Percentiles rank a stretch among this genome's conserved stretches.
These are phyloP conservation scores for Mohoua ochrocephala DNA, from an alignment of 2,113 vertebrate genomes.

Conservation along the genomic window DNA sequence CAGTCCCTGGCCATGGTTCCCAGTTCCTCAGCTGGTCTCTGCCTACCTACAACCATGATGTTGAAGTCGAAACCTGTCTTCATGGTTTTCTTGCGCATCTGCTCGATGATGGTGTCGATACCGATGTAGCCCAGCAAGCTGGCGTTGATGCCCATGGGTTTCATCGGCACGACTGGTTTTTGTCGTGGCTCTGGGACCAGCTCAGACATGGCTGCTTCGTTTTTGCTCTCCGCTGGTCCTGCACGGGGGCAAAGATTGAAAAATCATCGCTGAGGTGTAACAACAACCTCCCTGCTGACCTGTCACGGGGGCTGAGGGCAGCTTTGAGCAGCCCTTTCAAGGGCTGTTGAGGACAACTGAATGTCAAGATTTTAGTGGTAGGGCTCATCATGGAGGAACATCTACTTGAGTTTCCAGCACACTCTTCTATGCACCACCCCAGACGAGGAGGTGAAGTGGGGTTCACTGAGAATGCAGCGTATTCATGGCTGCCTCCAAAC, in stretches of 20 bases:
- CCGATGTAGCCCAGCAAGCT: slow-evolving; percentile 91
- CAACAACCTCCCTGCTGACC: background rate
- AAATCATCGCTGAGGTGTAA: background rate
- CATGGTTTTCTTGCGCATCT: slow-evolving; percentile 99
- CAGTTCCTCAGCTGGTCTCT: background rate
- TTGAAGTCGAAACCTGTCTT: slow-evolving; percentile 99
- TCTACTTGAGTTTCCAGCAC: background rate
- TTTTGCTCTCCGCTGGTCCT: slow-evolving; percentile 78
- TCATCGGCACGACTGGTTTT: slow-evolving; percentile 90
- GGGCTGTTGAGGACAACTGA: background rate
- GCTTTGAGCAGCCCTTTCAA: background rate
- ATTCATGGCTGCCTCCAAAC: background rate
- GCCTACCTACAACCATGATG: slow-evolving; percentile 94
- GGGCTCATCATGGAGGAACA: background rate
- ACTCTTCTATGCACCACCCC: background rate
- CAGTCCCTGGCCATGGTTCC: background rate
- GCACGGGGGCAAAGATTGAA: background rate
- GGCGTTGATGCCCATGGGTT: slow-evolving; percentile 84
- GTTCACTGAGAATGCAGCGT: accelerated
- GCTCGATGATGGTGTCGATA: slow-evolving; percentile 96
- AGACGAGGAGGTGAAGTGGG: background rate
- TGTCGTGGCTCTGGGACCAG: slow-evolving; percentile 89
- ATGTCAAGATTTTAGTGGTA: background rate
- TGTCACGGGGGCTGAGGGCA: background rate
- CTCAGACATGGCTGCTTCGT: slow-evolving; percentile 87